Evolutionary conservation across 1,140 invertebrate species (phyloP).

Genomic region (Drosophila teissieri): DNA sequence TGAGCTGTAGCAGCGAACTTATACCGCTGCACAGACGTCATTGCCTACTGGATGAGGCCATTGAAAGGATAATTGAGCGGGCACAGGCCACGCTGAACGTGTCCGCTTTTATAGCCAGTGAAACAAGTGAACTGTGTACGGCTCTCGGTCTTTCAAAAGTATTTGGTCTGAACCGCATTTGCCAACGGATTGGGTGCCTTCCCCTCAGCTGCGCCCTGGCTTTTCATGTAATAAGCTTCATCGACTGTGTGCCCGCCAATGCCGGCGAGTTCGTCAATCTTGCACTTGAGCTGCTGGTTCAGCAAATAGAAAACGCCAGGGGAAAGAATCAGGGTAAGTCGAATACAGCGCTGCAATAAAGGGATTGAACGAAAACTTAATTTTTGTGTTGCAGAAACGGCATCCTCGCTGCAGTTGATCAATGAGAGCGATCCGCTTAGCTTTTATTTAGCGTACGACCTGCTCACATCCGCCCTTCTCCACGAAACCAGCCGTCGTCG

Average conservation of each 20-base stretch:
- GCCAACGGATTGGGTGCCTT: slow-evolving; percentile 65
- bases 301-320: slow-evolving; percentile 67
- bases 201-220: slow-evolving; percentile 72
- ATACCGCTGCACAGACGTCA: slow-evolving; percentile 43
- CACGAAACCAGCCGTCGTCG: slow-evolving; percentile 34
- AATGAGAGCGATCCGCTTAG: slow-evolving; percentile 68
- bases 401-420: slow-evolving; percentile 48
- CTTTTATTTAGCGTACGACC: slow-evolving; percentile 71
- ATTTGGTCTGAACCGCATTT: slow-evolving; percentile 60
- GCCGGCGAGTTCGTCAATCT: slow-evolving; percentile 65
- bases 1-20: slow-evolving; percentile 50
- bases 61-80: slow-evolving; percentile 65
- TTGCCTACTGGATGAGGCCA: slow-evolving; percentile 59
- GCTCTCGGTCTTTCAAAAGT: slow-evolving; percentile 60
- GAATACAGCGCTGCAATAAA: neutral
- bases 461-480: slow-evolving; percentile 54
- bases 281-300: slow-evolving; percentile 68
- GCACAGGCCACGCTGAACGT: slow-evolving; percentile 68
- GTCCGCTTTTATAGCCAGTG: slow-evolving; percentile 55
- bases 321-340: slow-evolving; percentile 44
- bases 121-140: slow-evolving; percentile 62
- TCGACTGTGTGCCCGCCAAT: slow-evolving; percentile 62
- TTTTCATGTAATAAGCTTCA: slow-evolving; percentile 58
- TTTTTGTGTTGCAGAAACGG: slow-evolving; percentile 12
- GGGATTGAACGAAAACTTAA: neutral